A percentile compares a stretch with the other conserved stretches of the same genome.
Conservation (phyloP, 2,888 invertebrate species). For the Eubasilissa splendida region DNA sequence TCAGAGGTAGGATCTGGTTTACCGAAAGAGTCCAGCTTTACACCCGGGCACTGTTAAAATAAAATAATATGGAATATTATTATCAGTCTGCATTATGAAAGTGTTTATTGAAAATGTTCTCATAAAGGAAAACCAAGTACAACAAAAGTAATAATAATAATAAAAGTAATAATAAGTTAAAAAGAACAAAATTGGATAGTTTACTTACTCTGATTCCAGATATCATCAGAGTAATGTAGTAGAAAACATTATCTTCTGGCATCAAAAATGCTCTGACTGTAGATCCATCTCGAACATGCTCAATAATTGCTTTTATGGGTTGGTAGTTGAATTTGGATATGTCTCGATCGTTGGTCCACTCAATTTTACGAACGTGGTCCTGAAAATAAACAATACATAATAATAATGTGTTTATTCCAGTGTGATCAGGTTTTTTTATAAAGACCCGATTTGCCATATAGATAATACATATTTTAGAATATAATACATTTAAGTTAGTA, state of each 20-base stretch:
- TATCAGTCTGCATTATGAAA: neutral
- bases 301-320: slow-evolving; percentile 93
- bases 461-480: no score
- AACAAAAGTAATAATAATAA: neutral
- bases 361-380: slow-evolving; percentile 88
- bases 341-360: slow-evolving; percentile 89
- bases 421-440: no score
- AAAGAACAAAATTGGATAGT: neutral
- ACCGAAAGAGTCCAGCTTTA: slow-evolving; percentile 83
- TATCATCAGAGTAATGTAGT: slow-evolving; percentile 95
- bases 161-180: no score
- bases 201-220: slow-evolving; percentile 88
- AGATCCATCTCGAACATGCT: slow-evolving; percentile 97
- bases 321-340: slow-evolving; percentile 90
- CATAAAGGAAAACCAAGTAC: neutral
- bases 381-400: slow-evolving; percentile 61
- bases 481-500: slow-evolving; percentile 2
- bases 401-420: neutral
- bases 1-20: slow-evolving; percentile 79
- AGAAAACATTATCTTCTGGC: slow-evolving; percentile 79
- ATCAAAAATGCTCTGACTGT: slow-evolving; percentile 93
- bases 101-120: no score
- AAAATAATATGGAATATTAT: no score
- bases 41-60: slow-evolving; percentile 78
- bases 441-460: neutral